Evolutionary conservation across 2,888 invertebrate genomes (phyloP).

Genomic region (Stictocephala bisonia): DNA sequence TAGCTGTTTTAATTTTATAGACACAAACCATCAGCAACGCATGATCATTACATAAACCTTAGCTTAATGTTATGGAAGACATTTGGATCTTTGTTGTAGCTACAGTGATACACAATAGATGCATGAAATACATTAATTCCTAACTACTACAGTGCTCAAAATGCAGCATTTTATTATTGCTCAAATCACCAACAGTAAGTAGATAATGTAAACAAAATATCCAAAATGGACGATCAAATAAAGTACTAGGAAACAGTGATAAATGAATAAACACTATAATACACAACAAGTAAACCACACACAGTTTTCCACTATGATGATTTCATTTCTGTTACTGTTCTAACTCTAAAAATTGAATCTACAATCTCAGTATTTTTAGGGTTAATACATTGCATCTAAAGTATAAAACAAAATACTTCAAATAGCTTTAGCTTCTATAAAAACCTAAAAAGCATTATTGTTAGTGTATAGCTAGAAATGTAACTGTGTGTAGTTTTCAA

Average conservation of each 20-base stretch:
- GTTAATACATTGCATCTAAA: too few species aligned
- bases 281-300: background rate
- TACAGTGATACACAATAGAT: background rate
- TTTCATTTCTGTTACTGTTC: too few species aligned
- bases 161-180: constrained; percentile 23
- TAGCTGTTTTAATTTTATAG: background rate
- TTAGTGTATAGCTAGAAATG: too few species aligned
- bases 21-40: background rate
- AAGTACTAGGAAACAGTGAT: background rate
- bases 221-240: background rate
- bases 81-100: constrained; percentile 39
- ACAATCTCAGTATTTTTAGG: too few species aligned
- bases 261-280: constrained; percentile 2
- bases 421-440: too few species aligned
- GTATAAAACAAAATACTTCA: too few species aligned
- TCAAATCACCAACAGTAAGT: constrained; percentile 28
- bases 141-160: constrained; percentile 14
- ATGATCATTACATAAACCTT: background rate
- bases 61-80: constrained; percentile 39
- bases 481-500: too few species aligned
- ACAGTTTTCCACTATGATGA: background rate
- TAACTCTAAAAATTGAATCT: too few species aligned
- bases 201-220: background rate
- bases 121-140: constrained; percentile 2
- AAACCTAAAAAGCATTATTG: too few species aligned